phyloP scores from a whole-genome alignment of 2,113 vertebrate genomes.

The Cygnus atratus region DNA sequence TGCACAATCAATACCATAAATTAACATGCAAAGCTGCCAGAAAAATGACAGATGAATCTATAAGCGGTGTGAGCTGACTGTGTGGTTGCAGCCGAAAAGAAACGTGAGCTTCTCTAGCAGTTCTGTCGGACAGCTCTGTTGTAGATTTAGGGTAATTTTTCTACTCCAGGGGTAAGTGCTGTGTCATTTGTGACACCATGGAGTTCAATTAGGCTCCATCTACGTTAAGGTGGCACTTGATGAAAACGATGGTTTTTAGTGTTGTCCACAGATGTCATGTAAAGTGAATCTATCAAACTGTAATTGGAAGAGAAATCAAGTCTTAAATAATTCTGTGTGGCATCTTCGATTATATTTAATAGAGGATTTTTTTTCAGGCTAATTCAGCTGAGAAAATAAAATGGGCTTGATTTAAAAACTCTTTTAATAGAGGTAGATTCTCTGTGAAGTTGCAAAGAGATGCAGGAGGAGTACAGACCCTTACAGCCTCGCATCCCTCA shows the following conservation, averaged over 20 bases:
- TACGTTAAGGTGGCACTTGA: not conserved
- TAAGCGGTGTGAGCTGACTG: not conserved
- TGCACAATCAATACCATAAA: not conserved
- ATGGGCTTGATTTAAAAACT: not conserved
- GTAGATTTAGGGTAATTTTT: not conserved
- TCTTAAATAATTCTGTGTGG: not conserved
- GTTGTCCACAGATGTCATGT: not conserved
- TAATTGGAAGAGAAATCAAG: not conserved
- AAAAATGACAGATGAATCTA: not conserved
- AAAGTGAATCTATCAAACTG: not conserved
- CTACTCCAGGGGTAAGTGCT: not conserved
- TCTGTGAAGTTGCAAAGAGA: not conserved
- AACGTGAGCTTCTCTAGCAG: not conserved
- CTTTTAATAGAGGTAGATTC: not conserved
- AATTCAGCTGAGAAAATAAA: not conserved
- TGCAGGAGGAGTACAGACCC: not conserved
- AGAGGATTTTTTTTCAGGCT: not conserved
- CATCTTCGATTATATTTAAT: not conserved
- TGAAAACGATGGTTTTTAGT: not conserved
- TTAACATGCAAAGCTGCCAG: constrained; percentile 28
- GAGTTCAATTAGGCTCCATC: not conserved
- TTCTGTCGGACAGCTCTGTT: not conserved
- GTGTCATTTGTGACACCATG: not conserved
- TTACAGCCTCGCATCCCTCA: not conserved
- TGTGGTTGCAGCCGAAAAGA: not conserved